Evolutionary conservation across 2,113 vertebrate species (phyloP).

Genomic region (Eleginops maclovinus): DNA sequence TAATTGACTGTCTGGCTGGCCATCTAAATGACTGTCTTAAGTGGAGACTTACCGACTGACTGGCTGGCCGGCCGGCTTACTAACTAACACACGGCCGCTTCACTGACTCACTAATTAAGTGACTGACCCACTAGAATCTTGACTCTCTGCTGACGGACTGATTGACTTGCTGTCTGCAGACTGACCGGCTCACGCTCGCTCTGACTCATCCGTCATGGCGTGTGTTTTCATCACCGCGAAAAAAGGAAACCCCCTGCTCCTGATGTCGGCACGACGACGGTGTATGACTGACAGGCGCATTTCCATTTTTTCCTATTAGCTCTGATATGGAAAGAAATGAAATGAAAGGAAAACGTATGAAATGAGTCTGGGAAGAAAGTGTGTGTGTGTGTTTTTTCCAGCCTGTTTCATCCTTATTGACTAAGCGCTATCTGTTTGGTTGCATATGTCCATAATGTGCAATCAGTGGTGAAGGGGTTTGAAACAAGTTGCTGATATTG

Average conservation of each 20-base stretch:
- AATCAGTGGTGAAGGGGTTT: slow-evolving; percentile 61
- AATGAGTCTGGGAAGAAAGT: slow-evolving; percentile 42
- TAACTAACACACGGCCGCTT: slow-evolving; percentile 51
- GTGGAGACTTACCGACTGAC: slow-evolving; percentile 53
- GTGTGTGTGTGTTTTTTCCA: slow-evolving; percentile 39
- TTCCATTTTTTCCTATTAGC: slow-evolving; percentile 72
- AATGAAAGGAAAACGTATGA: slow-evolving; percentile 61
- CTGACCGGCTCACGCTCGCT: slow-evolving; percentile 47
- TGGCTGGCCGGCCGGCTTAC: slow-evolving; percentile 55
- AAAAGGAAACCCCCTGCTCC: slow-evolving; percentile 42
- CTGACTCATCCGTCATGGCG: slow-evolving; percentile 54
- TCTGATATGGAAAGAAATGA: slow-evolving; percentile 62
- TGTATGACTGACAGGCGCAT: slow-evolving; percentile 59
- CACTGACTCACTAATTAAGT: slow-evolving; percentile 71
- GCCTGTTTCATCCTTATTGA: slow-evolving; percentile 51
- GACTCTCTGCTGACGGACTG: slow-evolving; percentile 62
- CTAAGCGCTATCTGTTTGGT: slow-evolving; percentile 49
- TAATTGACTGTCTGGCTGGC: slow-evolving; percentile 70
- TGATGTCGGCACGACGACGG: slow-evolving; percentile 32
- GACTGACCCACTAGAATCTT: slow-evolving; percentile 64
- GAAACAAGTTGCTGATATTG: slow-evolving; percentile 61
- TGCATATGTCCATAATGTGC: slow-evolving; percentile 62
- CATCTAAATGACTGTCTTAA: slow-evolving; percentile 70
- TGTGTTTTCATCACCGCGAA: slow-evolving; percentile 42
- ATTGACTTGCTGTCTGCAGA: slow-evolving; percentile 70